Evolutionary conservation across 2,797 vertebrate genomes (phyloP), one percentile per base, ranked within the genome.

Genomic region (Setipinna tenuifilis): DNA sequence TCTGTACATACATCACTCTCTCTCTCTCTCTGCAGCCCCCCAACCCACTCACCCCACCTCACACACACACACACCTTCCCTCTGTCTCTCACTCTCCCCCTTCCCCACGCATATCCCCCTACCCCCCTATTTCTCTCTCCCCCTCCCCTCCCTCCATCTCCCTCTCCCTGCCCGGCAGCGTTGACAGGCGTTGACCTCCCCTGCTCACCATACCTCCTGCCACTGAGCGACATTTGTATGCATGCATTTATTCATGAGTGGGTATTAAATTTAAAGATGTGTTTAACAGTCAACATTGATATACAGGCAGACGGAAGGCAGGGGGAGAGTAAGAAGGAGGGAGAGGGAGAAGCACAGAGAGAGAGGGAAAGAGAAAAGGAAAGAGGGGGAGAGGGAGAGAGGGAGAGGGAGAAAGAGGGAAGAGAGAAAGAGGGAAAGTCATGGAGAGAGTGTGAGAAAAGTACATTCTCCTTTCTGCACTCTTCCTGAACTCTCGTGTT

Each of bases 241-340:
- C 90, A 91, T 92, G 89, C 91, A 94, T 94, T 91, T 94, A 94
- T 94, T 93, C 93, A 95, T 93, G 91, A 91, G 90, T 35, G 23
- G 86, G 90, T 90, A 91, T 92, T 87, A 91, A 89, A 92, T 93
- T 91, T 92, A 91, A 93, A 93, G 86, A 84, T 87, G 85, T 86
- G 87, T 84, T 90, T 92, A 87, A 89, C 84, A 90, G 91, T 91
- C 89, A 92, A 91, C 87, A 90, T 86, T 90, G 90, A 90, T 91
- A 90, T 90, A 91, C 85, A 89, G 90, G 17, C 88, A 87, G 87
- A 88, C 88, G 87, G 86, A 89, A 88, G 54, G 85, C 68, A 83
- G 48, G 83, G 82, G 83, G 82, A 83, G 35, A 85, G 68, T 81
- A 62, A 54, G 23, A 84, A 16, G 17, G 17, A 83, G 28, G 81